These are phyloP conservation scores for Leptura quadrifasciata DNA, from an alignment of 2,888 invertebrate genomes.

Conservation along the genomic window DNA sequence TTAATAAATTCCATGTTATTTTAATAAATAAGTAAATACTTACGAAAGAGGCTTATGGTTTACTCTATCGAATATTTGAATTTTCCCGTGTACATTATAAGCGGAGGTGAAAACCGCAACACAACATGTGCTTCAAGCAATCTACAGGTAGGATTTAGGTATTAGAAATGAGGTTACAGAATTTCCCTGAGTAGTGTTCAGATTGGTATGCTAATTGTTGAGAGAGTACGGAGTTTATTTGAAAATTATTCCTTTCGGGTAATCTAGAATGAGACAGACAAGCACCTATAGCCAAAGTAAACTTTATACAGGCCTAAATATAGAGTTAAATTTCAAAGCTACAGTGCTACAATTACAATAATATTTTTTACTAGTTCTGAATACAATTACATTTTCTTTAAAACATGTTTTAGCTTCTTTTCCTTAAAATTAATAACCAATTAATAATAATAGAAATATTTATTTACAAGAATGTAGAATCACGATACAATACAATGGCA, in stretches of 20 bases:
- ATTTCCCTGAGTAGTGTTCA: slow-evolving; percentile 31
- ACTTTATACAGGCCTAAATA: background rate
- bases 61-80: slow-evolving; percentile 5
- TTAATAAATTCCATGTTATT: background rate
- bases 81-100: slow-evolving; percentile 15
- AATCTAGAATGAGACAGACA: slow-evolving; percentile 19
- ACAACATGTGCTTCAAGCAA: slow-evolving; percentile 29
- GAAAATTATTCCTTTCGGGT: slow-evolving; percentile 37
- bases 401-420: no score
- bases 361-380: no score
- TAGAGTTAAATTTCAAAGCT: no score
- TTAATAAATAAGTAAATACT: background rate
- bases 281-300: background rate
- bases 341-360: no score
- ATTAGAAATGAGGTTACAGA: slow-evolving; percentile 35
- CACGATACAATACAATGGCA: no score
- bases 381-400: no score
- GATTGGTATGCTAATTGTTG: slow-evolving; percentile 43
- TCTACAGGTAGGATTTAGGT: slow-evolving; percentile 41
- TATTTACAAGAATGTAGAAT: no score
- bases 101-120: background rate
- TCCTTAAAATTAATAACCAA: no score
- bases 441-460: no score
- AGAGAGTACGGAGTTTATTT: slow-evolving; percentile 35
- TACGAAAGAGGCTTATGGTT: background rate